A percentile compares a stretch with the other conserved stretches of the same genome.
These are phyloP conservation scores for Cosmorhoe ocellata DNA, from an alignment of 2,888 invertebrate genomes.

Conservation along the genomic window DNA sequence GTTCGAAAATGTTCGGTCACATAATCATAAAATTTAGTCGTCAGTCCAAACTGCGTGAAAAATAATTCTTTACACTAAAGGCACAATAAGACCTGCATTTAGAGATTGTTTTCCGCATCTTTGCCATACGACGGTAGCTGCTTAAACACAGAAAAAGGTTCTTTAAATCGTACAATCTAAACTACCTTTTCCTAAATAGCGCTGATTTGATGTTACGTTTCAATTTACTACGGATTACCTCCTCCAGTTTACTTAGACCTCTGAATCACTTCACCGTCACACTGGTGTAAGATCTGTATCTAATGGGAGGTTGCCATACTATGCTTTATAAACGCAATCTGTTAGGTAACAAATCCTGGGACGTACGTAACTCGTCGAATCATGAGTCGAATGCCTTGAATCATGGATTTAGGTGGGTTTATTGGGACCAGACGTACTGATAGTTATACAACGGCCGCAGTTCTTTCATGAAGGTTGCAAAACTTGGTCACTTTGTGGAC, in stretches of 20 bases:
- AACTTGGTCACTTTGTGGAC: too few relatives aligned
- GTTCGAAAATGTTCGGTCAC: too few relatives aligned
- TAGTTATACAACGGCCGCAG: too few relatives aligned
- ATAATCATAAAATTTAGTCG: too few relatives aligned
- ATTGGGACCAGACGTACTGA: conserved; percentile 5
- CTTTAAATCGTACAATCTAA: conserved; percentile 15
- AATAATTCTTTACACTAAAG: too few relatives aligned
- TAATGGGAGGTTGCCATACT: conserved; percentile 34
- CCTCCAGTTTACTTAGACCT: conserved; percentile 22
- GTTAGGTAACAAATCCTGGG: conserved; percentile 25
- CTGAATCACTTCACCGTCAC: conserved; percentile 4
- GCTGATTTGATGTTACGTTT: conserved; percentile 48
- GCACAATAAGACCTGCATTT: too few relatives aligned
- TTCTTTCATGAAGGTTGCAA: too few relatives aligned
- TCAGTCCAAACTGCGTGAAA: too few relatives aligned
- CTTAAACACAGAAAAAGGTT: too few relatives aligned
- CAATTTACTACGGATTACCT: conserved; percentile 53
- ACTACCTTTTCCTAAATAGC: conserved; percentile 35
- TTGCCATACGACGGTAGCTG: too few relatives aligned
- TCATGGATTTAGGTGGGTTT: conserved; percentile 20
- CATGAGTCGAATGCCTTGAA: conserved; percentile 18
- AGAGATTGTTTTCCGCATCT: too few relatives aligned
- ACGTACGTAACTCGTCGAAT: conserved; percentile 15
- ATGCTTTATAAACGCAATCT: conserved; percentile 19
- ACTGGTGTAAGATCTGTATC: conserved; percentile 8